Base-by-base conservation (phyloP, 2,888 invertebrate genomes). In the Orthonychiurus folsomi region DNA sequence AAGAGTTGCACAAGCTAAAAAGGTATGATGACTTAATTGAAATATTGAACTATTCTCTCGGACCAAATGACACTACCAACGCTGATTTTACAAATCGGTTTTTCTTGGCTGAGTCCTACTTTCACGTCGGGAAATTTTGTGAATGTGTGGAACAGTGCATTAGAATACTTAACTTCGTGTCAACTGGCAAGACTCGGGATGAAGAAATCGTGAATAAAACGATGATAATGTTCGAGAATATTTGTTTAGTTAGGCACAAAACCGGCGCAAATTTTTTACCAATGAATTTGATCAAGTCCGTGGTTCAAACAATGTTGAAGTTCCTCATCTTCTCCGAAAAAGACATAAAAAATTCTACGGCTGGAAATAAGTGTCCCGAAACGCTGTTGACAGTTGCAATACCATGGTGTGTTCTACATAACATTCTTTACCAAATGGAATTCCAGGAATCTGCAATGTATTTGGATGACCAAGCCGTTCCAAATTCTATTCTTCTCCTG, bases 21-120 rank as follows among this genome's bases (percentile, higher is more conserved):
- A 80, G 82, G 59, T 88, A 85, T 75, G 79, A 81, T 23, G 85
- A 86, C 73, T 82, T 88, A 0, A 80, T 86, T 21, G 78, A 80
- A 21, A 85, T 88, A 68, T 77, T 89, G 0, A 52, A 61, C 1
- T 58, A 62, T 20, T 67, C 66, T 26, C 27, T 66, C 15, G 55
- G 58, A 25, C 50, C 59, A 1, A 65, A 64, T 26, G 64, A 63
- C 20, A 23, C 57, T 9, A 47, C 28, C 20, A 26, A 28, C 2
- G 54, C 57, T 3, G 69, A 69, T 56, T 24, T 63, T 2, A 59
- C 24, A 15, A 64, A 67, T 57, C 53, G 66, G 20, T 59, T 56
- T 37, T 68, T 63, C 26, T 50, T 69, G 5, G 64, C 66, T 5
- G 66, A 68, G 5, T 59, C 66, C 1, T 69, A 66, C 48, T 68